Evolutionary conservation across 2,797 vertebrate genomes (phyloP), one percentile per base, ranked within the genome.

Genomic region (Mycteria americana): DNA sequence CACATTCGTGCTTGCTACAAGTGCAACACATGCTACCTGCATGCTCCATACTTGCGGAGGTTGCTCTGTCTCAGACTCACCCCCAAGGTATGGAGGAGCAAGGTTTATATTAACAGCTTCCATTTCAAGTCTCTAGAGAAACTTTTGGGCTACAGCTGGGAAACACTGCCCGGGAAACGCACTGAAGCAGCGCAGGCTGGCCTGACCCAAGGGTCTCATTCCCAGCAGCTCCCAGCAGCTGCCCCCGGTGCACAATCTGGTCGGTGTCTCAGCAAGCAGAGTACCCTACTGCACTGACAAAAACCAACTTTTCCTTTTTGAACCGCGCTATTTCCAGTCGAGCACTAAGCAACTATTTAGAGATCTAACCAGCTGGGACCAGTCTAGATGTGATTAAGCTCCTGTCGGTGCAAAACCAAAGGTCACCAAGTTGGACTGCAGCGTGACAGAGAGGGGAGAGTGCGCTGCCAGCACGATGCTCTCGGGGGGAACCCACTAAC

Each of bases 401-500:
- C 35, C 74, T 43, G 31, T 8, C 64, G 69, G 45, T 31, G 64
- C 31, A 57, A 68, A 87, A 67, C n/a, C 85, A 91, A 69, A 88
- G 82, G 92, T 83, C 91, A 84, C 41, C 41, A 15, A 31, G 53
- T 17, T 7, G 19, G 53, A 33, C 48, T 33, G 64, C 24, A 23
- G 65, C 0, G 4, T 13, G 75, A n/a, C 50, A 65, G 46, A 24
- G 72, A 92, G 43, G 22, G 54, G 19, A 73, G 54, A 91, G 69
- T 0, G 0, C 0, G 2, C 50, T 76, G 76, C 57, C 76, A 72
- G 83, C 68, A 24, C 0, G 0, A 9, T 3, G 18, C 69, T 51
- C 77, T 7, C 3, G 0, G n/a, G 50, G 25, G 79, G 45, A 60
- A 51, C 37, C 30, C 41, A 19, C 64, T 51, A 37, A 31, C 43